These are phyloP conservation scores for Rotaria sp. DNA, from an alignment of 2,888 invertebrate species.

Conservation along the genomic window DNA sequence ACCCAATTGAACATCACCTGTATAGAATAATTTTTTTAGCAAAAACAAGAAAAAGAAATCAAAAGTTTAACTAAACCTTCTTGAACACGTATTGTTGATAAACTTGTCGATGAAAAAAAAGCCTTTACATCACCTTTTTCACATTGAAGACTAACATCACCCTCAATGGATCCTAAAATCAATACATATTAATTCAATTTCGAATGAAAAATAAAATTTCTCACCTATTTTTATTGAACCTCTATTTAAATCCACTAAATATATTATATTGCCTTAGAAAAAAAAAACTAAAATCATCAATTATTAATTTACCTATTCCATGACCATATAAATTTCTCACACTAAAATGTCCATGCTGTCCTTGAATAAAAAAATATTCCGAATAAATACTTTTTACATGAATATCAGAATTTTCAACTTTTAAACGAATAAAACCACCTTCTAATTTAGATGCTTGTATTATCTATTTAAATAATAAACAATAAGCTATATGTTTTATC, in stretches of 20 bases:
- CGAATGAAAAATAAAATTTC: background rate
- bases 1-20: background rate
- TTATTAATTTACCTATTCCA: background rate
- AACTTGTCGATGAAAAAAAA: background rate
- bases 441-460: background rate
- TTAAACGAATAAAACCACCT: background rate
- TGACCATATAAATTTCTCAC: background rate
- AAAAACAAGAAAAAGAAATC: background rate
- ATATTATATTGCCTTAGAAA: background rate
- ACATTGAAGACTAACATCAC: background rate
- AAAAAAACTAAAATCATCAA: background rate
- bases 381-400: background rate
- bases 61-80: background rate
- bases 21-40: background rate
- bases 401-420: background rate
- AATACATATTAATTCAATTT: too few relatives aligned
- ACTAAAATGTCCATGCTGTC: background rate
- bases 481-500: background rate
- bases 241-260: background rate
- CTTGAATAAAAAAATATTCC: background rate
- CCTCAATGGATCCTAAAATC: background rate
- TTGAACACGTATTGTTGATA: background rate
- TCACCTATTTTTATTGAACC: background rate
- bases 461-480: background rate
- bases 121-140: background rate